Percentiles rank a stretch among this genome's conserved stretches.
Evolutionary conservation across 2,888 invertebrate genomes (phyloP).

Genomic region (Tetanocera ferruginea): DNA sequence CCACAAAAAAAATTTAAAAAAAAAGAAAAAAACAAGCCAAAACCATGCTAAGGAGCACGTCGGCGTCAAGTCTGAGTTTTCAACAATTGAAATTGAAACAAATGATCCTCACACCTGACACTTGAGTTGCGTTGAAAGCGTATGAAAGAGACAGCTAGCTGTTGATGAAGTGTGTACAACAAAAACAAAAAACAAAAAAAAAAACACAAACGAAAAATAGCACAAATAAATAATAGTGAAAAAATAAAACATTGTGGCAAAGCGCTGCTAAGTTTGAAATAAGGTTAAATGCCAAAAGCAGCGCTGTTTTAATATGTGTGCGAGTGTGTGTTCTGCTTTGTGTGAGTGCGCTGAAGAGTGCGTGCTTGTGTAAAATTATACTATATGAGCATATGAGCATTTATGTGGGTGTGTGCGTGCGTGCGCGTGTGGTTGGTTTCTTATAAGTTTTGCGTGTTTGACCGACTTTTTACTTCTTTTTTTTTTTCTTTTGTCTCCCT

Average conservation of each 20-base stretch:
- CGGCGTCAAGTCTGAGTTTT: not conserved
- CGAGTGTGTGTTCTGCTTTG: not conserved
- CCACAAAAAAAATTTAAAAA: not conserved
- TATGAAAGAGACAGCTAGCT: not conserved
- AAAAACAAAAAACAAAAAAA: not conserved
- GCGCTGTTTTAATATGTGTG: not conserved
- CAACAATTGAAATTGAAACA: slow-evolving; percentile 17
- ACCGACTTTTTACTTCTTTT: not conserved
- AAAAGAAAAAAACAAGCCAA: not conserved
- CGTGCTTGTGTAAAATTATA: not conserved
- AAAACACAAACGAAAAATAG: not conserved
- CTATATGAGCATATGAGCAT: not conserved
- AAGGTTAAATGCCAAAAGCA: not conserved
- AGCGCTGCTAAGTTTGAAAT: not conserved
- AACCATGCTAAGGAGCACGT: not conserved
- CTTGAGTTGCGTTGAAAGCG: not conserved
- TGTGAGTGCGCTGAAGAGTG: not conserved
- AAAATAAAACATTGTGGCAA: not conserved
- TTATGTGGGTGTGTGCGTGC: not conserved
- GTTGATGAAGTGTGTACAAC: not conserved
- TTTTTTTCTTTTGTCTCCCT: not conserved
- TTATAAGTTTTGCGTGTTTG: slow-evolving; percentile 1
- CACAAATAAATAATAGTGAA: not conserved
- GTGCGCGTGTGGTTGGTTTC: not conserved
- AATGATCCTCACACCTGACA: slow-evolving; percentile 6